Base-by-base conservation (phyloP, 2,888 invertebrate genomes). In the Lasioglossum malachurum region DNA sequence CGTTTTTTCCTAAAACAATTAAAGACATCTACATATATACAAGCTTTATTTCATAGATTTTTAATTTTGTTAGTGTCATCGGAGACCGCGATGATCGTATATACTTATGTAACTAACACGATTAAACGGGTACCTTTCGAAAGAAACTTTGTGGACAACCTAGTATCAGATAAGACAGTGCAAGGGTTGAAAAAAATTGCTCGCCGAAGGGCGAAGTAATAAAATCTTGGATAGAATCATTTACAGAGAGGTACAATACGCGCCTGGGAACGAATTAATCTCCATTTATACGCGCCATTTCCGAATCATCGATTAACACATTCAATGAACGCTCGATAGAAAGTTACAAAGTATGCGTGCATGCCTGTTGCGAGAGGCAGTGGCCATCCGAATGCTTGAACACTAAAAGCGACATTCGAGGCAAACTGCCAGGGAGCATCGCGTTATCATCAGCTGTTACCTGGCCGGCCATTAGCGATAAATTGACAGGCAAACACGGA, bases 401-500 rank as follows among this genome's bases (percentile, higher is more conserved):
- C 88, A 86, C 89, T 91, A 90, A 92, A 92, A 92, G 92, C 91
- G 87, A 90, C 90, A 88, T 92, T 89, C 90, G 89, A 87, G 90
- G 87, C 88, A 91, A 91, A 91, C 89, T 91, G 91, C 84, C 87
- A 91, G 85, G 86, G 82, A 86, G 87, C 88, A 88, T 85, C 90
- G 88, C 89, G 90, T 89, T 89, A 92, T 92, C 93, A 91, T 92
- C 92, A 92, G 92, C 88, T 92, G 90, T 91, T 91, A 92, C 89
- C 91, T 89, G 90, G 89, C 74, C 88, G 88, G 87, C 90, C 89
- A 91, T 92, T 92, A 91, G 87, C 87, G 90, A 89, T 88, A 91
- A 92, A 93, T 93, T 93, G 92, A 93, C 92, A 91, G 89, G 90
- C 90, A 90, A 91, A 93, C 92, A 92, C 87, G 91, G 89, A 91